These are phyloP conservation scores for Ophion obscuratus DNA, from an alignment of 2,888 invertebrate genomes.

Conservation along the genomic window DNA sequence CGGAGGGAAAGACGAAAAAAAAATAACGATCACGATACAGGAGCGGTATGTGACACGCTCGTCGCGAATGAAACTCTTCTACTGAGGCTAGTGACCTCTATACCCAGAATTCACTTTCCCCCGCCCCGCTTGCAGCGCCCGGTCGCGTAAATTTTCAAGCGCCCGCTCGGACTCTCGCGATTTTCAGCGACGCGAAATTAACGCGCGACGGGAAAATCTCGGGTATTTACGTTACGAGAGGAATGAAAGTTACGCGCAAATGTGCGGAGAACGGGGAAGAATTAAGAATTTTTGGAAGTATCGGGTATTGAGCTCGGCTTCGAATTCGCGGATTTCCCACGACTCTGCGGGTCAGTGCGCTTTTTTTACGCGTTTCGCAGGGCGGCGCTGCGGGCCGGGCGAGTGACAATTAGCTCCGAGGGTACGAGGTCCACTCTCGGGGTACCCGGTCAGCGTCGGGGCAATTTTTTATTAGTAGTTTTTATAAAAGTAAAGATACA, in stretches of 20 bases:
- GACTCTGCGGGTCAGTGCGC: background rate
- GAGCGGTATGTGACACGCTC: conserved; percentile 47
- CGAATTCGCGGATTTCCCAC: conserved; percentile 76
- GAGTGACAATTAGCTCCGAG: background rate
- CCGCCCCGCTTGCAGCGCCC: conserved; percentile 38
- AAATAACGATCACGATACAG: conserved; percentile 21
- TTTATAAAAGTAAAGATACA: background rate
- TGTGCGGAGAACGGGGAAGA: background rate
- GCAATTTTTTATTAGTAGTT: background rate
- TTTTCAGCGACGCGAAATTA: background rate
- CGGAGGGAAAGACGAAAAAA: background rate
- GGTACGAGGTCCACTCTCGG: background rate
- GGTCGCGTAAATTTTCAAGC: conserved; percentile 16
- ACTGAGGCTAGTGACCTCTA: conserved; percentile 81
- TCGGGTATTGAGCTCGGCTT: background rate
- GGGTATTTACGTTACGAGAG: background rate
- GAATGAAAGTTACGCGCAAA: background rate
- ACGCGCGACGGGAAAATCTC: background rate
- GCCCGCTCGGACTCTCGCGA: background rate
- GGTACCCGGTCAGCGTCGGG: background rate
- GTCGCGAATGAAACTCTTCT: conserved; percentile 71
- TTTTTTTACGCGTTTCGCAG: background rate
- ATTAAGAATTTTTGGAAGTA: background rate
- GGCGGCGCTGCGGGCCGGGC: background rate
- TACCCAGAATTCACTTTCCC: conserved; percentile 55